Base-by-base conservation (phyloP, 1,140 invertebrate genomes). In the Stegodyphus dumicola region DNA sequence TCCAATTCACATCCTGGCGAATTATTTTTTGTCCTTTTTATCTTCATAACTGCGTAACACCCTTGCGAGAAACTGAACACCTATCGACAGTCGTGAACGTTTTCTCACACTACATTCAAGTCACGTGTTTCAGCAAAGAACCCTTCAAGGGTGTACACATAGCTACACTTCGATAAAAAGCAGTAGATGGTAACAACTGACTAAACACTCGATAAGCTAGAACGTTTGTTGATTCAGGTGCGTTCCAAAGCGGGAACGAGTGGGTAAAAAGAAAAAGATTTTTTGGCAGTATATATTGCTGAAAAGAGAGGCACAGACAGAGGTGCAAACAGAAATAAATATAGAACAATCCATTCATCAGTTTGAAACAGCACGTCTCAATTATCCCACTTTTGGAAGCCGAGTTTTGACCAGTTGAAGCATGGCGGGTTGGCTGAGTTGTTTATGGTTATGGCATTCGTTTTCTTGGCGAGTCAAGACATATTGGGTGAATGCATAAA, bases 201-300 rank as follows among this genome's bases (percentile, higher is more conserved):
- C 54, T 54, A 60, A 60, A 75, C 73, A 75, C 53, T 75, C 73
- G 73, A 60, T 60, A 75, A 75, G 53, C 54, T 49, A 17, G 18
- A 11, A 49, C 13, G n/a, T 75, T 60, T 75, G 73, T 75, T 75
- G 73, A 75, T 75, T 75, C 73, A 75, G 73, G 73, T 75, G 73
- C 54, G 73, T 60, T 15, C 56, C 9, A 9, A 11, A 15, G 9
- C 9, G 9, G 56, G 56, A 60, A 15, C 9, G 56, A 60, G 15
- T 60, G 15, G 9, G 15, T 60, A 60, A 11, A 60, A 60, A 60
- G 15, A 60, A 60, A 60, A 60, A 15, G 53, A 15, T 18, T 75
- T 33, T 7, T 15, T 11, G 2, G 73, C 73, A 75, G 73, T 75
- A 75, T 75, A 75, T 60, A 75, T 75, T 75, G n/a, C 73, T 60